Base-by-base conservation (phyloP, 2,113 vertebrate genomes). In the Oophaga pumilio region DNA sequence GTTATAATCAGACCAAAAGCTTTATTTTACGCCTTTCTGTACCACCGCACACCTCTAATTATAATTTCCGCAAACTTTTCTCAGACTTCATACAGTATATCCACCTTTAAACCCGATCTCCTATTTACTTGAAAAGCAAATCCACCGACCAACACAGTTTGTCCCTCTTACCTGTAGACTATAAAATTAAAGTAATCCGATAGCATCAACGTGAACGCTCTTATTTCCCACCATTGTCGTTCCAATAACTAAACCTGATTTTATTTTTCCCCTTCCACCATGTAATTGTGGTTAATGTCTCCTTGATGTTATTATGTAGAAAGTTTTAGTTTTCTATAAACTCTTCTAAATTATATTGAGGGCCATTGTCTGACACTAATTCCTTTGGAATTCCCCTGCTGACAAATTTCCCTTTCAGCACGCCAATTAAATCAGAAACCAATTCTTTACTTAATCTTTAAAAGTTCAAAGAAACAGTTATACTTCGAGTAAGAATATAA, bases 341-440 rank as follows among this genome's bases (percentile, higher is more conserved):
- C 50, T 57, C 52, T 60, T 74, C 69, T n/a, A 76, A 86, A 77
- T 86, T 6, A 77, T 77, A 66, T 86, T 64, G 73, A 66, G 56
- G 59, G 9, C 73, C 33, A 86, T 86, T 86, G 84, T 86, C 84
- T 78, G 74, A 74, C 43, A 33, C 74, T 86, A 86, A 77, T 86
- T 86, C 84, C 74, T 66, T 24, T 78, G 84, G 73, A 77, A 76
- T 86, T 86, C 74, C 74, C 57, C 74, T 20, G 33, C 84, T 86
- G 84, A 76, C 43, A 86, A 66, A 77, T 77, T 60, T 86, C 74
- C 84, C 74, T 86, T 86, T 86, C 73, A 86, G 74, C 60, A 5
- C 50, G 28, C 84, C 74, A 77, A 86, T 78, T 86, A 78, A 78
- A 76, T 22, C 26, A 77, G 74, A 86, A 86, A 78, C 74, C 59